Percentiles rank a stretch among this genome's conserved stretches.
These are phyloP conservation scores for Echeneis naucrates DNA, from an alignment of 2,797 vertebrate genomes.

Conservation along the genomic window DNA sequence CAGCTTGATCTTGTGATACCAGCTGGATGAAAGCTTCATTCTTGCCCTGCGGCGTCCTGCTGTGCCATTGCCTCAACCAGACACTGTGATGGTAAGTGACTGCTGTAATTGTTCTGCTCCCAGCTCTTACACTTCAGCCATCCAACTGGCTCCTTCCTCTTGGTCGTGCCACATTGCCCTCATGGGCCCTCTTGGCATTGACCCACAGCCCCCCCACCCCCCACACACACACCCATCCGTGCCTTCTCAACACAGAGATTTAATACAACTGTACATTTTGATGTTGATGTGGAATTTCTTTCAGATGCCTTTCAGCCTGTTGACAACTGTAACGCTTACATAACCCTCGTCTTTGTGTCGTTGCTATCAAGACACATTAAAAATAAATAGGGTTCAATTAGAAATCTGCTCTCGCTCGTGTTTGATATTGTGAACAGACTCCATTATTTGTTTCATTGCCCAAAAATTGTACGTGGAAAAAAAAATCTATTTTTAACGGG, in stretches of 20 bases:
- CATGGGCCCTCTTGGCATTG: conserved; percentile 70
- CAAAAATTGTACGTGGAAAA: conserved; percentile 1
- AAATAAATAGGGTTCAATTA: not conserved
- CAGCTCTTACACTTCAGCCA: conserved; percentile 76
- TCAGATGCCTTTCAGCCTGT: conserved; percentile 15
- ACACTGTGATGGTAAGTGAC: conserved; percentile 84
- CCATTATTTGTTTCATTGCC: not conserved
- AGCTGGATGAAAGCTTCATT: conserved; percentile 80
- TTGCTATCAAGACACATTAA: not conserved
- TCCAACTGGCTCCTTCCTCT: conserved; percentile 76
- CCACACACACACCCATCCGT: not conserved
- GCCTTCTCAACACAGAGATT: conserved; percentile 22
- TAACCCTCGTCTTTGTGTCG: not conserved
- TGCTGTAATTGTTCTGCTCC: conserved; percentile 85
- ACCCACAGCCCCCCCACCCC: conserved; percentile 16
- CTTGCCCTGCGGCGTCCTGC: conserved; percentile 74
- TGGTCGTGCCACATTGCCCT: conserved; percentile 71
- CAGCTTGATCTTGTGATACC: conserved; percentile 80
- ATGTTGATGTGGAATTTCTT: conserved; percentile 41
- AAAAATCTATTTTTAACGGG: too few species aligned
- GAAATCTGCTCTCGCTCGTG: not conserved
- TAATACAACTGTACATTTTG: conserved; percentile 51
- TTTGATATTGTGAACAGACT: conserved; percentile 13
- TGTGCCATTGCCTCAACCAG: conserved; percentile 78
- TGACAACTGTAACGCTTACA: conserved; percentile 7